Evolutionary conservation across 2,113 vertebrate species (phyloP).

Genomic region (Uria lomvia): DNA sequence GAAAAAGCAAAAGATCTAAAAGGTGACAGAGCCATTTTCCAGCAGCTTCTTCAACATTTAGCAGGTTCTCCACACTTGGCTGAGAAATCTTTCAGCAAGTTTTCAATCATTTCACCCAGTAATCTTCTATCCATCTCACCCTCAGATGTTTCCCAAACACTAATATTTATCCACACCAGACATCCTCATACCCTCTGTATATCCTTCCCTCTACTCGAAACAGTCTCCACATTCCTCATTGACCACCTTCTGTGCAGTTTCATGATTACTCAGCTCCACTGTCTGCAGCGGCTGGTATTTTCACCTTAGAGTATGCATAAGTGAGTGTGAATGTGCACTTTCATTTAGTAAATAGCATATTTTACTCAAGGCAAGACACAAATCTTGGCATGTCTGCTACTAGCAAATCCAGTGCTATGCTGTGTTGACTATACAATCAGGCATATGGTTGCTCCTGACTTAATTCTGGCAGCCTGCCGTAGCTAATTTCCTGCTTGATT

Average conservation of each 20-base stretch:
- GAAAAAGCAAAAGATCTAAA: background rate
- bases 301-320: background rate
- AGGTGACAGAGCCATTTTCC: background rate
- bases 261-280: background rate
- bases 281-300: background rate
- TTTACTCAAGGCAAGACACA: background rate
- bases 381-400: background rate
- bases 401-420: fast-evolving
- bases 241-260: background rate
- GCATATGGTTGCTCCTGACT: background rate
- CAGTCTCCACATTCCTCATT: fast-evolving
- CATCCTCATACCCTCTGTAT: background rate
- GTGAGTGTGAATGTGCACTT: background rate
- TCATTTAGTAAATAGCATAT: background rate
- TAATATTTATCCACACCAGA: background rate
- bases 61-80: background rate
- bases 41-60: background rate
- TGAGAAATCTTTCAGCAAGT: background rate
- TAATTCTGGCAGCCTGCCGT: background rate
- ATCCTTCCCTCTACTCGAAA: background rate
- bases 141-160: background rate
- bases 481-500: background rate
- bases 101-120: background rate
- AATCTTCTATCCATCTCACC: background rate
- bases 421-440: background rate